These are phyloP conservation scores for Sinodicranocentrus sp. DNA, from an alignment of 2,888 invertebrate genomes.

Conservation along the genomic window DNA sequence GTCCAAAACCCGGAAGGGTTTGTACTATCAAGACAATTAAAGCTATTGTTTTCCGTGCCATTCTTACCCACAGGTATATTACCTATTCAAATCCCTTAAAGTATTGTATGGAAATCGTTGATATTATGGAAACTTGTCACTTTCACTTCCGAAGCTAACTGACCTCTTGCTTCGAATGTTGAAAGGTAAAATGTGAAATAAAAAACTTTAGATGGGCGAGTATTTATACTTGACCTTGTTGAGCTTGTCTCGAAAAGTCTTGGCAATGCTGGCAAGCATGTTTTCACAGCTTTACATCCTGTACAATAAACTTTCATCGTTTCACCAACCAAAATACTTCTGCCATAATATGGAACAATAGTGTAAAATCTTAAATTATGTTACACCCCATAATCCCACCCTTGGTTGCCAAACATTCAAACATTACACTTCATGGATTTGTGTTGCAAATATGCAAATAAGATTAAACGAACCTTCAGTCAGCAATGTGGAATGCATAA, in stretches of 20 bases:
- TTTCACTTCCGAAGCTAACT: background rate
- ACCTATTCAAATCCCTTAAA: background rate
- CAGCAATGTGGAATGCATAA: too few species aligned
- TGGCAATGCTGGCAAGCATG: background rate
- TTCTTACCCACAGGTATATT: background rate
- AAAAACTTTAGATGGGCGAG: constrained; percentile 22
- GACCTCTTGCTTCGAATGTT: constrained; percentile 52
- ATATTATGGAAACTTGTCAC: background rate
- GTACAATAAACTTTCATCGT: too few species aligned
- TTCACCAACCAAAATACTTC: too few species aligned
- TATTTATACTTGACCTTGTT: constrained; percentile 68
- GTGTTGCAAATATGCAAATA: too few species aligned
- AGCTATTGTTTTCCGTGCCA: background rate
- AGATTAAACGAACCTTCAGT: too few species aligned
- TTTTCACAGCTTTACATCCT: too few species aligned
- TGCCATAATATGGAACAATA: too few species aligned
- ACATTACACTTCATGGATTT: too few species aligned
- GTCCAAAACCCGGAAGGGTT: background rate
- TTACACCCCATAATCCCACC: too few species aligned
- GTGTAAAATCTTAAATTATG: too few species aligned
- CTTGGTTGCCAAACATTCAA: too few species aligned
- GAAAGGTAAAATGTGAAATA: constrained; percentile 42
- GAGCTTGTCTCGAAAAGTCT: background rate
- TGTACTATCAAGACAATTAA: background rate
- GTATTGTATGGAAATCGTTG: background rate